Evolutionary conservation across 2,797 vertebrate species (phyloP), one percentile per base, ranked within the genome.

Genomic region (Chloroceryle amazona): DNA sequence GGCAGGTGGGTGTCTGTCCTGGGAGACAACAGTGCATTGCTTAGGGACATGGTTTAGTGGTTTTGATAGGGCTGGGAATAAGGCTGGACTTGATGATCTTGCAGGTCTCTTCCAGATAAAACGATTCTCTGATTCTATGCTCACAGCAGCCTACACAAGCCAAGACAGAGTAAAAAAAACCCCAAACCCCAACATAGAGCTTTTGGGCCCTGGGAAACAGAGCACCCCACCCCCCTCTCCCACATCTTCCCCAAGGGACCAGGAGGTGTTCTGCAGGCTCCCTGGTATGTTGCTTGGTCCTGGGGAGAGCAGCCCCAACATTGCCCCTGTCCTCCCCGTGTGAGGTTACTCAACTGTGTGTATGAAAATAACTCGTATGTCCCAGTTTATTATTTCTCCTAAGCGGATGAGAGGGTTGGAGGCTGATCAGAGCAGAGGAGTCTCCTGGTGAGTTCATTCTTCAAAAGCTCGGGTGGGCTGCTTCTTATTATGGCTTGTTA

Each of bases 401-500:
- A 46, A 60, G 91, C 31, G 57, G 79, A 88, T 92, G 93, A 94
- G 84, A 71, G 52, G 63, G 44, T 47, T 89, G 96, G 93, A 94
- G 68, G 49, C 78, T 5, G 95, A 93, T 96, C 93, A 95, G 93
- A 97, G 96, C 62, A 49, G 89, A 91, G 80, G 72, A 93, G 41
- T 68, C 81, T 89, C 94, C 95, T 92, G 89, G 89, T 86, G 92
- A 93, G 80, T 89, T 91, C 54, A 72, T 92, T 94, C 95, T 96
- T 94, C 94, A 93, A 93, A 96, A 83, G 84, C 92, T 89, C 3
- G 20, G 46, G 70, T 73, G 61, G 83, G 67, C 95, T 98, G 97
- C 91, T 98, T 97, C 96, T 96, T 44, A 87, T 98, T 96, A 97
- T 86, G 54, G 44, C 49, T 88, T 74, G 51, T 18, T 70, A 6